Conservation (phyloP, 1,140 invertebrate genomes). For the Colletes gigas region DNA sequence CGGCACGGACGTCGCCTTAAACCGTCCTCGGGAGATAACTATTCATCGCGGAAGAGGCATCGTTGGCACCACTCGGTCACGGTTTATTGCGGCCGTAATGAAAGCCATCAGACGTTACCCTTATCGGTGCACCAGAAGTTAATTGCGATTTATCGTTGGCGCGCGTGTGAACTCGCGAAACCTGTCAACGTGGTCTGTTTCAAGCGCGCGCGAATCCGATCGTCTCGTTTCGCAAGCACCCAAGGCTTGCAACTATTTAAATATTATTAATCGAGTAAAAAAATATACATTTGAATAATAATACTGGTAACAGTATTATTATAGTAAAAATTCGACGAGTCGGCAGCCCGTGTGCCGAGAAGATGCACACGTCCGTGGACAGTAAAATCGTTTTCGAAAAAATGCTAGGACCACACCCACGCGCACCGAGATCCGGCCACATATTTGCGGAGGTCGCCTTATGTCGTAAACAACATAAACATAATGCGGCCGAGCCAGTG, state of each 20-base stretch:
- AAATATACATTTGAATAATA: no score
- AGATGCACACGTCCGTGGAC: slow-evolving; percentile 50
- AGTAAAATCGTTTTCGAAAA: slow-evolving; percentile 54
- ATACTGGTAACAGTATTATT: no score
- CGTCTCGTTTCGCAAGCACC: neutral
- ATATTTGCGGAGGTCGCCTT: slow-evolving; percentile 68
- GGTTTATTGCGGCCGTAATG: slow-evolving; percentile 10
- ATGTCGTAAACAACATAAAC: slow-evolving; percentile 71
- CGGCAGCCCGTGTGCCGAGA: no score
- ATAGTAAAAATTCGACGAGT: no score
- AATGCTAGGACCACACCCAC: slow-evolving; percentile 62
- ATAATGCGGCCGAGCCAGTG: slow-evolving; percentile 53
- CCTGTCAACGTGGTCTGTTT: neutral
- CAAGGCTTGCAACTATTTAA: no score
- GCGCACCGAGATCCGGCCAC: slow-evolving; percentile 61
- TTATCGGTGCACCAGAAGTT: neutral
- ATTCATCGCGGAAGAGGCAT: slow-evolving; percentile 2
- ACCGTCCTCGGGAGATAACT: no score
- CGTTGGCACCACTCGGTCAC: slow-evolving; percentile 2
- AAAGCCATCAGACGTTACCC: neutral
- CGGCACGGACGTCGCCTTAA: no score
- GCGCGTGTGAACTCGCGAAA: neutral
- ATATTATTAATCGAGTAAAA: no score
- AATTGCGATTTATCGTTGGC: slow-evolving; percentile 45
- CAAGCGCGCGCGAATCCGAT: neutral